Conservation (phyloP, 2,113 vertebrate genomes). For the Oreochromis tanganicae region DNA sequence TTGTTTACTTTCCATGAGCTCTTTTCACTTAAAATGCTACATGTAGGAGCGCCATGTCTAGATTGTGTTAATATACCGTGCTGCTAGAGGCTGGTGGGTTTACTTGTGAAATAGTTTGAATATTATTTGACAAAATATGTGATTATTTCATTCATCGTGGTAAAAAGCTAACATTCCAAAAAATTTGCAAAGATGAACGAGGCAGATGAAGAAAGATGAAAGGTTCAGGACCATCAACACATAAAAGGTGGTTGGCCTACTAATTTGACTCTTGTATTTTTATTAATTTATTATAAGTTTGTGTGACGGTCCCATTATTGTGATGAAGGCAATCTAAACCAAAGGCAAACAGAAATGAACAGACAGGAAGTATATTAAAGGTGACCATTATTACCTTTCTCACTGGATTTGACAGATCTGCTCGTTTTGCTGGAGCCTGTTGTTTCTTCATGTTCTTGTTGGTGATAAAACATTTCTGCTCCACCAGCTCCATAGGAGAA, state of each 20-base stretch:
- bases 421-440: neutral
- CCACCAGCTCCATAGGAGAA: neutral
- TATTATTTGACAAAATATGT: rapidly evolving
- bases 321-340: neutral
- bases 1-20: neutral
- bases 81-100: neutral
- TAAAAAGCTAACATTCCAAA: neutral
- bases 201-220: rapidly evolving
- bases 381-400: neutral
- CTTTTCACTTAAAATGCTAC: neutral
- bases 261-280: neutral
- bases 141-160: neutral
- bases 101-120: rapidly evolving
- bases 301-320: rapidly evolving
- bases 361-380: neutral
- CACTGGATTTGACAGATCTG: neutral
- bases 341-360: rapidly evolving
- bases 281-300: neutral
- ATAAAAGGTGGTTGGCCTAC: rapidly evolving
- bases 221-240: neutral
- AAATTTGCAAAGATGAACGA: rapidly evolving
- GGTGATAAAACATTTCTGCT: neutral
- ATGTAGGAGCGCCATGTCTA: rapidly evolving
- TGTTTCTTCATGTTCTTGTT: neutral
- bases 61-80: neutral